Conservation (phyloP, 2,113 vertebrate genomes). For the Greenwoodochromis staneri region DNA sequence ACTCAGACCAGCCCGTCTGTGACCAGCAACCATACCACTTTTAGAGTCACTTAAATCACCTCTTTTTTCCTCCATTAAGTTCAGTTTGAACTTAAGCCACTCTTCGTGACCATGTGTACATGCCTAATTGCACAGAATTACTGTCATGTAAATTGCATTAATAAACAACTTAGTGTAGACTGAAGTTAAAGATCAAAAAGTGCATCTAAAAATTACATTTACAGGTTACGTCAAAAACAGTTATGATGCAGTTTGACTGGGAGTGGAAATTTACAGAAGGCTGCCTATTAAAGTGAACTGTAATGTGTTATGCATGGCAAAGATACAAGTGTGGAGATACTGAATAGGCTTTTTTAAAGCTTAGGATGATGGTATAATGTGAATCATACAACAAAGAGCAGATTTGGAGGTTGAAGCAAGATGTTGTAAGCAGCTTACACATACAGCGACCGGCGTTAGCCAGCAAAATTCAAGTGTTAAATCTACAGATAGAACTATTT, state of each 20-base stretch:
- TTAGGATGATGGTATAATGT: constrained; percentile 18
- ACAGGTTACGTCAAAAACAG: not conserved
- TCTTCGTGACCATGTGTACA: not conserved
- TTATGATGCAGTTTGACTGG: not conserved
- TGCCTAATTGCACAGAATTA: not conserved
- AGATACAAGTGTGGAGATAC: not conserved
- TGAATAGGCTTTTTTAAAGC: not conserved
- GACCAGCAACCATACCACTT: not conserved
- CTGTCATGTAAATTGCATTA: not conserved
- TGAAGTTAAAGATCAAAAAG: not conserved
- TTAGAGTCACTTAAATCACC: not conserved
- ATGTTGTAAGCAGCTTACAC: constrained; percentile 41
- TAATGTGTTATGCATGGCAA: not conserved
- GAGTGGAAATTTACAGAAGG: not conserved
- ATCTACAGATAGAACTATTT: not conserved
- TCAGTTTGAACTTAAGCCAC: not conserved
- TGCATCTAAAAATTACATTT: not conserved
- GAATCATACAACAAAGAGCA: constrained; percentile 23
- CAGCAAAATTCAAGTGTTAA: not conserved
- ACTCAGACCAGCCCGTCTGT: not conserved
- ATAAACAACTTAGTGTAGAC: not conserved
- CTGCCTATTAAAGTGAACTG: not conserved
- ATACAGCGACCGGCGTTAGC: not conserved
- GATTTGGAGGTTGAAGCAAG: constrained; percentile 27
- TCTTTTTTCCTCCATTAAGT: not conserved